Evolutionary conservation across 1,140 invertebrate genomes (phyloP).

Genomic region (Pseudomyrmex pallidus): DNA sequence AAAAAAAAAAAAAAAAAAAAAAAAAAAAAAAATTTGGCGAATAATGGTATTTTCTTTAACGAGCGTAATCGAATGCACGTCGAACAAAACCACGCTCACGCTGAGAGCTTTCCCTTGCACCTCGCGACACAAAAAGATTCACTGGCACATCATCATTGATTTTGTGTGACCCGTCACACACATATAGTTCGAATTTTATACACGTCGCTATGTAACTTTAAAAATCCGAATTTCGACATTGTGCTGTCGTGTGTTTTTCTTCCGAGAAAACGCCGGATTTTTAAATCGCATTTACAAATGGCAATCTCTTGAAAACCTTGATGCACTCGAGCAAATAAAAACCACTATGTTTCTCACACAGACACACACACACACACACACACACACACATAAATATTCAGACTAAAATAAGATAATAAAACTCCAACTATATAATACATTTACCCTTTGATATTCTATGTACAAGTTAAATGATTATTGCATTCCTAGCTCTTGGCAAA

Average conservation of each 20-base stretch:
- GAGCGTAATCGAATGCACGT: constrained; percentile 50
- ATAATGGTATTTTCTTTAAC: constrained; percentile 46
- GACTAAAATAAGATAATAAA: constrained; percentile 25
- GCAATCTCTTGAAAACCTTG: constrained; percentile 49
- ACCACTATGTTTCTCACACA: not conserved
- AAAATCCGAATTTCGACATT: constrained; percentile 21
- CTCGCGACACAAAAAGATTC: constrained; percentile 28
- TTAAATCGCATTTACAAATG: constrained; percentile 29
- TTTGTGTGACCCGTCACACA: constrained; percentile 18
- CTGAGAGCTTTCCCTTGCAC: constrained; percentile 37
- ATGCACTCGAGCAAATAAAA: constrained; percentile 36
- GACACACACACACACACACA: no score
- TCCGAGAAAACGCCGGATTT: not conserved
- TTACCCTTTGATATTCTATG: constrained; percentile 15
- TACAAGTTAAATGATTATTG: constrained; percentile 9
- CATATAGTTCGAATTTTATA: constrained; percentile 22
- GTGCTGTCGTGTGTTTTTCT: constrained; percentile 29
- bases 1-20: not conserved
- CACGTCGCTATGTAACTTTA: constrained; percentile 2
- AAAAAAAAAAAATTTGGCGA: constrained; percentile 20
- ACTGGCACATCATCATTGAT: constrained; percentile 5
- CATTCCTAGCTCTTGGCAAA: constrained; percentile 17
- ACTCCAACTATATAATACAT: constrained; percentile 9
- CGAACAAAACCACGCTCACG: constrained; percentile 32
- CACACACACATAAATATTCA: not conserved